Base-by-base conservation (phyloP, 2,888 invertebrate genomes). In the Nebria brevicollis region DNA sequence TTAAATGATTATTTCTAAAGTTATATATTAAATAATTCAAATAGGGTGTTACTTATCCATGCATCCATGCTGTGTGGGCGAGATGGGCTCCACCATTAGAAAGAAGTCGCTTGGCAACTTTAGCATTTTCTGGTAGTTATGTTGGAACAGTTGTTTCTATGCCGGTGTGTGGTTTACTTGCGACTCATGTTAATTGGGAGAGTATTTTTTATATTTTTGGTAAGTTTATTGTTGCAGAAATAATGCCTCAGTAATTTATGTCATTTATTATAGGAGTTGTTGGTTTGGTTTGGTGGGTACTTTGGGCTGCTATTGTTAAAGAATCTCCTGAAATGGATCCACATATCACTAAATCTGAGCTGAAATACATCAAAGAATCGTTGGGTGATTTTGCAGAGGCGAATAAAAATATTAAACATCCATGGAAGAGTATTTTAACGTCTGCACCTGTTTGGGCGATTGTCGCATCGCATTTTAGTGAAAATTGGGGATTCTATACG, bases 401-500 rank as follows among this genome's bases (percentile, higher is more conserved):
- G 4, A 90, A 90, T 1, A 88, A 89, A 66, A 89, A 89, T 83
- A 89, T 93, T 13, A 90, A 90, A 10, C 94, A 95, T 87, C 96
- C 96, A 0, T 96, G 96, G 96, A 91, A 91, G 81, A 90, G 92
- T 1, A 95, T 97, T 87, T 89, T 96, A 75, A 92, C 91, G 0
- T 96, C 96, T 0, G 90, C 91, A 77, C 94, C 96, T 0, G 95
- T 96, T 11, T 96, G 95, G 94, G 95, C 96, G 0, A 95, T 96
- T 66, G 92, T 95, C 0, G 92, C 93, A 76, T 95, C 96, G 0
- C 96, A 96, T 88, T 96, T 96, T 89, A 94, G 95, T 42, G 96
- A 96, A 88, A 96, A 96, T 88, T 96, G 96, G 96, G 96, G 96
- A 4, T 96, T 96, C 89, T 96, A 96, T 86, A 96, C 96, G 0